Conservation (phyloP, 2,797 vertebrate genomes). For the Hypotaenidia philippensis region DNA sequence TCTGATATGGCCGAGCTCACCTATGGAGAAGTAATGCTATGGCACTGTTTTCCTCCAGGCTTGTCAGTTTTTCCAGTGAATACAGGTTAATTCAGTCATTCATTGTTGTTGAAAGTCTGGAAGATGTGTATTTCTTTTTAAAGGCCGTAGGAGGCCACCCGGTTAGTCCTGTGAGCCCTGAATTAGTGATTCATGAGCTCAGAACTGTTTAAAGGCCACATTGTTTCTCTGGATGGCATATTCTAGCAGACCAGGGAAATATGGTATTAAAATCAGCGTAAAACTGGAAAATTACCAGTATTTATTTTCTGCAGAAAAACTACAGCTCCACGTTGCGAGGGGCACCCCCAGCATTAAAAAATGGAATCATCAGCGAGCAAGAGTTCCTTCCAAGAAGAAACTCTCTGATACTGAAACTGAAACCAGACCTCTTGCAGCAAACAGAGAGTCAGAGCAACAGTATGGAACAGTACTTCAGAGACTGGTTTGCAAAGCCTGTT, state of each 20-base stretch:
- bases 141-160: not conserved
- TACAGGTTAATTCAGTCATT: not conserved
- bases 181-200: not conserved
- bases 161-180: not conserved
- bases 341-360: slow-evolving; percentile 81
- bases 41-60: not conserved
- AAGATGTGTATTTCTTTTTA: not conserved
- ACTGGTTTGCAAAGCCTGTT: slow-evolving; percentile 88
- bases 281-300: not conserved
- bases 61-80: not conserved
- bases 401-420: slow-evolving; percentile 87
- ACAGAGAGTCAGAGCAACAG: slow-evolving; percentile 78
- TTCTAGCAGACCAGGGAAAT: not conserved
- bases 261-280: not conserved
- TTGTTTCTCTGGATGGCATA: not conserved
- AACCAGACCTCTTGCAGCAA: slow-evolving; percentile 80
- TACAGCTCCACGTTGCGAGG: slow-evolving; percentile 92
- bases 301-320: slow-evolving; percentile 83
- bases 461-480: slow-evolving; percentile 87
- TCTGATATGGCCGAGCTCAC: not conserved
- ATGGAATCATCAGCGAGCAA: slow-evolving; percentile 83
- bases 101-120: not conserved
- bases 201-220: not conserved
- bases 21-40: not conserved
- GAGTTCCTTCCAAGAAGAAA: slow-evolving; percentile 86